These are phyloP conservation scores for Dicaeum eximium DNA, from an alignment of 2,113 vertebrate genomes.

Conservation along the genomic window DNA sequence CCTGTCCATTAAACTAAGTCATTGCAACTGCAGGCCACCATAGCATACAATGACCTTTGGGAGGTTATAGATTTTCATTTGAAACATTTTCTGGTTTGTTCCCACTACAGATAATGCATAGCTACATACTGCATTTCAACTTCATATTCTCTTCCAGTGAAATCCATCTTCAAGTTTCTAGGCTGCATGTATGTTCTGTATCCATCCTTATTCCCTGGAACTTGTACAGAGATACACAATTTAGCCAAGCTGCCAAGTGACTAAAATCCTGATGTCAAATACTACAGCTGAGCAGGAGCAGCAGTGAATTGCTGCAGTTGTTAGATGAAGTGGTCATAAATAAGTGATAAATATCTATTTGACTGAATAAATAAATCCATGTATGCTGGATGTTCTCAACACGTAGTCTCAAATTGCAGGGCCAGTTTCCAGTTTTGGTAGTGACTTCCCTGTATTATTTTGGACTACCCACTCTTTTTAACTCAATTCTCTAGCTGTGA, in stretches of 20 bases:
- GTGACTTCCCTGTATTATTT: background rate
- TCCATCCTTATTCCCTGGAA: background rate
- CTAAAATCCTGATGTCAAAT: background rate
- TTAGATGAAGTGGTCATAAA: background rate
- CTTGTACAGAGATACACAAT: background rate
- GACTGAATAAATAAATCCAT: background rate
- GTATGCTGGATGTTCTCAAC: background rate
- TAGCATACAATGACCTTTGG: background rate
- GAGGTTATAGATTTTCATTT: background rate
- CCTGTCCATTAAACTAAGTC: background rate
- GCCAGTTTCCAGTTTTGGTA: background rate
- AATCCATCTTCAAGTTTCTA: background rate
- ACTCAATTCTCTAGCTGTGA: background rate
- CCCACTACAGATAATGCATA: background rate
- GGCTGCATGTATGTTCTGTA: rapidly evolving
- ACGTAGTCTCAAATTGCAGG: background rate
- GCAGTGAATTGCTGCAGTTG: background rate
- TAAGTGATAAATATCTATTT: background rate
- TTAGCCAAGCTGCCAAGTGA: background rate
- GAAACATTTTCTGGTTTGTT: background rate
- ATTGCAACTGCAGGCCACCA: background rate
- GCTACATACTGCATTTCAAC: background rate
- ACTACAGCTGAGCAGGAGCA: background rate
- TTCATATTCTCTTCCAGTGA: background rate
- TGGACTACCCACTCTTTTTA: background rate